Percentiles rank a stretch among this genome's conserved stretches.
Conservation (phyloP, 2,888 invertebrate species). For the Drosophila siamana region DNA sequence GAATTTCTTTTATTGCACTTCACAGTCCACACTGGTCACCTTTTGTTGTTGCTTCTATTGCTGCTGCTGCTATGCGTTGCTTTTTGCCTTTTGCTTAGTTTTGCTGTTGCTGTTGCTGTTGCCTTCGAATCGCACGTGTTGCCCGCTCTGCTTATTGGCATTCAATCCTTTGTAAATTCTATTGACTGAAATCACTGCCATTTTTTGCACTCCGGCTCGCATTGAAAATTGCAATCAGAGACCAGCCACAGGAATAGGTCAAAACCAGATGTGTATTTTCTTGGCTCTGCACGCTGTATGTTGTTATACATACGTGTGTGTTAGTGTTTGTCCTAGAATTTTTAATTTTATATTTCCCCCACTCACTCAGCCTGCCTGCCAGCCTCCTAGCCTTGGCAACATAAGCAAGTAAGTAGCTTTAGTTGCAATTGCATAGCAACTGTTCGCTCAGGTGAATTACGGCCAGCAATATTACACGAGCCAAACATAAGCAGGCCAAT, state of each 20-base stretch:
- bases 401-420: conserved; percentile 6
- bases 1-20: conserved; percentile 73
- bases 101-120: conserved; percentile 32
- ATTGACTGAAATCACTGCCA: conserved; percentile 55
- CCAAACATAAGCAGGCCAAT: neutral
- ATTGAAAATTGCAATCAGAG: conserved; percentile 62
- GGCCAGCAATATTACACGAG: neutral
- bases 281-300: neutral
- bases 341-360: conserved; percentile 57
- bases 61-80: conserved; percentile 18
- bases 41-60: conserved; percentile 42
- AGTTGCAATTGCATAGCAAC: conserved; percentile 24
- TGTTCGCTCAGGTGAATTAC: conserved; percentile 43
- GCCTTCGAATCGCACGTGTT: conserved; percentile 59
- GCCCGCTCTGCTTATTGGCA: conserved; percentile 57
- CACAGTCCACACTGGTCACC: conserved; percentile 56
- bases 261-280: conserved; percentile 24
- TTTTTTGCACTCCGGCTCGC: conserved; percentile 18
- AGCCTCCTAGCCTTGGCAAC: neutral
- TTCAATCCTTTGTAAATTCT: conserved; percentile 61
- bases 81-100: conserved; percentile 4
- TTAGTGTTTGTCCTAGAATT: conserved; percentile 37
- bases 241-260: conserved; percentile 1
- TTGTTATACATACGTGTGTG: conserved; percentile 9
- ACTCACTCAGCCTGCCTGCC: conserved; percentile 5